Conservation (phyloP, 1,140 invertebrate species). For the Patella vulgata region DNA sequence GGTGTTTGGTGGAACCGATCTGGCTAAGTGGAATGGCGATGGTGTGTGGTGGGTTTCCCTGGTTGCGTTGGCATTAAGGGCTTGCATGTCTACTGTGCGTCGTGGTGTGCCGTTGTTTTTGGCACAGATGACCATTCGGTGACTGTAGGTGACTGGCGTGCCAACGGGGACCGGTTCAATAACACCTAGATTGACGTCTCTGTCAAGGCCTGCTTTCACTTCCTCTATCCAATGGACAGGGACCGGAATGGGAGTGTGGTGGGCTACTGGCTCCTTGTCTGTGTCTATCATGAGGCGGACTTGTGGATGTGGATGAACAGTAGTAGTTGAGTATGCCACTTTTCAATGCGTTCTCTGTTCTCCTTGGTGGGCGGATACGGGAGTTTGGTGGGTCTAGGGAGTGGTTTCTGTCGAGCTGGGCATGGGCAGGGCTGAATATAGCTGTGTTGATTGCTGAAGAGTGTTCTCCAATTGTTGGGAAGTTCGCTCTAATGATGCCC, state of each 20-base stretch:
- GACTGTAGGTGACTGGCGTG: constrained; percentile 36
- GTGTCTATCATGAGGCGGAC: constrained; percentile 25
- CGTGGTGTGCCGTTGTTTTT: constrained; percentile 34
- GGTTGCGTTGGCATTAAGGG: not conserved
- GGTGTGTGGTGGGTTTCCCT: constrained; percentile 5
- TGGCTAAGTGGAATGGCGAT: constrained; percentile 26
- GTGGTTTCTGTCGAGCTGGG: constrained; percentile 19
- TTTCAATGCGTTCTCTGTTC: constrained; percentile 33
- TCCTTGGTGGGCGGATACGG: constrained; percentile 20
- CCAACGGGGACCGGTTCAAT: constrained; percentile 21
- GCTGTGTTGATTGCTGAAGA: constrained; percentile 13
- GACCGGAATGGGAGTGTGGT: constrained; percentile 25
- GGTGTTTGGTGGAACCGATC: constrained; percentile 25
- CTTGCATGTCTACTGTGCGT: constrained; percentile 29
- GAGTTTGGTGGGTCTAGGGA: constrained; percentile 17
- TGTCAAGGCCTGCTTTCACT: constrained; percentile 32
- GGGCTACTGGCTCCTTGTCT: constrained; percentile 12
- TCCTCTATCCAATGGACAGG: constrained; percentile 32
- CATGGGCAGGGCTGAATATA: constrained; percentile 40
- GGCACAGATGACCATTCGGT: constrained; percentile 36
- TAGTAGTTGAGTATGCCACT: constrained; percentile 35
- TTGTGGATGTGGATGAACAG: constrained; percentile 31
- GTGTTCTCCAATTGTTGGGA: constrained; percentile 10
- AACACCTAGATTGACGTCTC: constrained; percentile 37
- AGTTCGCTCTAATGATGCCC: constrained; percentile 11